Conservation (phyloP, 2,797 vertebrate species). For the Sebastes variabilis region DNA sequence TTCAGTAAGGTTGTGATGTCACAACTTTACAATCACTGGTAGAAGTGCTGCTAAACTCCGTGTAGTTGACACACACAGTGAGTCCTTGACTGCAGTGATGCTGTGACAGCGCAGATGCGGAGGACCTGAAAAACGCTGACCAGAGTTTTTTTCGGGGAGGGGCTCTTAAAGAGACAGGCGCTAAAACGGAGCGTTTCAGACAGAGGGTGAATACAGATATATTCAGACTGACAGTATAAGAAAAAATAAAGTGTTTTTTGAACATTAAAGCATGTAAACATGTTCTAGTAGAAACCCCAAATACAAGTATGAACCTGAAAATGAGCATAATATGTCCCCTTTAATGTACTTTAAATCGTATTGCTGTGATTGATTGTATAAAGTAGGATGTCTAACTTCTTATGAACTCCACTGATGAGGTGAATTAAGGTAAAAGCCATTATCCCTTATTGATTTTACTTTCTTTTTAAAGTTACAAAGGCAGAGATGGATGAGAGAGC, state of each 20-base stretch:
- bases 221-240: not conserved
- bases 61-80: too few species aligned
- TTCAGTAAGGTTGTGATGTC: not conserved
- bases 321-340: not conserved
- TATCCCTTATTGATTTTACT: slow-evolving; percentile 48
- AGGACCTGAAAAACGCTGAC: not conserved
- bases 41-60: too few species aligned
- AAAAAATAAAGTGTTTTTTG: not conserved
- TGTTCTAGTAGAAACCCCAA: not conserved
- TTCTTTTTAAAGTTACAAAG: slow-evolving; percentile 22
- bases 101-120: too few species aligned
- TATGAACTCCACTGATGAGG: slow-evolving; percentile 22
- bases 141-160: not conserved
- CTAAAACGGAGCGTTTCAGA: not conserved
- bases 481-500: slow-evolving; percentile 7
- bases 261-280: not conserved
- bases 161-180: not conserved
- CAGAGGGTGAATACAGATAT: not conserved
- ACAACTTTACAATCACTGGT: not conserved
- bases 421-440: slow-evolving; percentile 52
- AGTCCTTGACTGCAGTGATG: too few species aligned
- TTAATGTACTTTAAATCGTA: not conserved
- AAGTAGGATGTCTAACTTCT: slow-evolving; percentile 10
- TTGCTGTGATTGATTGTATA: not conserved
- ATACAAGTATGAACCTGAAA: not conserved